Evolutionary conservation across 64 coral and sea anemone genomes (phyloP), one percentile per base, ranked within the genome.

Genomic region (Anthopleura sola): DNA sequence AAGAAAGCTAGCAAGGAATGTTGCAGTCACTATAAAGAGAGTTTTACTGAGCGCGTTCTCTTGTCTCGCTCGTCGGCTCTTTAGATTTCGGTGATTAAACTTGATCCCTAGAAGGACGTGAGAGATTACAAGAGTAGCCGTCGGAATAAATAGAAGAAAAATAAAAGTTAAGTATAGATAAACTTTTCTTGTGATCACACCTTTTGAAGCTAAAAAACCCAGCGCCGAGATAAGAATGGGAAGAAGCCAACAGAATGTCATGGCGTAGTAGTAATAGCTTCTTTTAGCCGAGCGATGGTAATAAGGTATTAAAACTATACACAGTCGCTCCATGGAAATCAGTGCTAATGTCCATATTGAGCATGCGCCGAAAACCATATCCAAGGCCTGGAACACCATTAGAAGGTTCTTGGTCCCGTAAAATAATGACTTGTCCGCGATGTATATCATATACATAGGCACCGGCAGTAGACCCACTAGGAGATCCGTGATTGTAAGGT

Each of bases 281-380:
- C 18, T 5, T 31, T 53, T 83, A 29, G 82, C 82, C 50, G 49
- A 56, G 9, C 82, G 82, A 37, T 83, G 82, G 11, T 36, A 34
- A 29, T 36, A 60, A 23, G 82, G 82, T 19, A 60, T 36, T 29
- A 56, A 36, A 21, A 83, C 82, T 16, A 83, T 83, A 23, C 55
- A 83, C 21, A 83, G 28, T 6, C 82, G 21, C 32, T 83, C 82
- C 82, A 83, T 36, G 5, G 82, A 83, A 23, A 83, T 83, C 82
- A 83, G 12, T 17, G 82, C 82, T 8, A 83, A 28, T 37, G 82
- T 83, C 82, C 82, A 83, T 54, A 83, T 56, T 32, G 49, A 56
- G 34, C 82, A 83, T 60, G 82, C 82, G 55, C 82, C 82, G 82
- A 83, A 83, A 3, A 83, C 58, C 82, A 83, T 83, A 56, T 83